Evolutionary conservation across 2,113 vertebrate species (phyloP).

Genomic region (Pedionomus torquatus): DNA sequence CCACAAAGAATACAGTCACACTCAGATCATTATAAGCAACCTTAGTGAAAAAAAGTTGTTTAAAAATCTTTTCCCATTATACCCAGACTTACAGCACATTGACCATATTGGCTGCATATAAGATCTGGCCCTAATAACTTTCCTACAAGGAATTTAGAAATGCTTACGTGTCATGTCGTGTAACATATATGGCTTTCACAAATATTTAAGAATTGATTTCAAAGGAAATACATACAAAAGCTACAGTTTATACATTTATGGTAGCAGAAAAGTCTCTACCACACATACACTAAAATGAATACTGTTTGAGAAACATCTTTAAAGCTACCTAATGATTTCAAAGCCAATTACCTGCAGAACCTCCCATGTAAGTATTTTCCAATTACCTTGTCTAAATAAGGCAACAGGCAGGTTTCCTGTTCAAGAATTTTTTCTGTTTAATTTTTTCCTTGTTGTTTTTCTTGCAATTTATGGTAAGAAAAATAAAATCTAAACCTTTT

Average conservation of each 20-base stretch:
- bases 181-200: neutral
- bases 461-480: neutral
- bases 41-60: neutral
- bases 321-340: neutral
- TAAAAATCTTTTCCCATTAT: neutral
- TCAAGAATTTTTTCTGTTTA: neutral
- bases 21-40: neutral
- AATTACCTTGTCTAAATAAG: neutral
- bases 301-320: neutral
- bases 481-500: neutral
- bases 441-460: neutral
- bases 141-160: neutral
- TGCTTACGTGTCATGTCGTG: neutral
- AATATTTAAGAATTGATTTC: neutral
- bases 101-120: neutral
- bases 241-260: neutral
- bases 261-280: neutral
- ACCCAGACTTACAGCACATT: neutral
- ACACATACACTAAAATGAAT: neutral
- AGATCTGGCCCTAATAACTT: neutral
- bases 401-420: neutral
- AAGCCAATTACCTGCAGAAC: neutral
- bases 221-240: neutral
- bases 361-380: neutral
- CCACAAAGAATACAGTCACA: neutral